Evolutionary conservation across 1,140 invertebrate genomes (phyloP), one percentile per base, ranked within the genome.

Genomic region (Drosophila virilis): DNA sequence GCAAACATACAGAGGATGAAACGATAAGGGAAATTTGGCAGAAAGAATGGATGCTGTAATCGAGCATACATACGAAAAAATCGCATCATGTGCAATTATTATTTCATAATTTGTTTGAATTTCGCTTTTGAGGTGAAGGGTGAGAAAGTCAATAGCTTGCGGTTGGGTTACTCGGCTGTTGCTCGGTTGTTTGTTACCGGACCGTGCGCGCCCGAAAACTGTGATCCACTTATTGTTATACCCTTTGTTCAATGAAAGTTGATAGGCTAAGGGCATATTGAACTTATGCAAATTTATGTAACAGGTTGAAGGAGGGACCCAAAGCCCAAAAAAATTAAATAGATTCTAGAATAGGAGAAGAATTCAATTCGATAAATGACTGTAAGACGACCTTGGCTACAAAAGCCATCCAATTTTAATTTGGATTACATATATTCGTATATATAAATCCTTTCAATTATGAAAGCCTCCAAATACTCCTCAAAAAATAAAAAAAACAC

Each of bases 61-160:
- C 73, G 62, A 58, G 37, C 52, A 75, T 52, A 57, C 50, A 58
- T 7, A 62, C 15, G 35, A 45, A 77, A 71, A 72, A 81, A 90
- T 82, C 81, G 61, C 71, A 80, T 77, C 77, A 80, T 83, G 50
- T 55, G 55, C 77, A 86, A 86, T 90, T 86, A 90, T 90, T 90
- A 90, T 86, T 86, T 82, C 74, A 90, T 90, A 90, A 90, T 83
- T 86, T 90, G 84, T 78, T 80, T 88, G 84, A 77, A 68, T 77
- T 64, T 51, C 28, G 42, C 43, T 22, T 66, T 73, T 68, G 33
- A 54, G 43, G 35, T 69, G 7, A 59, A 86, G 84, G 84, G 86
- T 90, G 86, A 88, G 72, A 90, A 90, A 90, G 86, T 90, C 86
- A 90, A 90, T 80, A 80, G 70, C 55, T 70, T 45, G 58, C 46